phyloP scores from a whole-genome alignment of 2,113 vertebrate genomes.

The Symphodus melops region DNA sequence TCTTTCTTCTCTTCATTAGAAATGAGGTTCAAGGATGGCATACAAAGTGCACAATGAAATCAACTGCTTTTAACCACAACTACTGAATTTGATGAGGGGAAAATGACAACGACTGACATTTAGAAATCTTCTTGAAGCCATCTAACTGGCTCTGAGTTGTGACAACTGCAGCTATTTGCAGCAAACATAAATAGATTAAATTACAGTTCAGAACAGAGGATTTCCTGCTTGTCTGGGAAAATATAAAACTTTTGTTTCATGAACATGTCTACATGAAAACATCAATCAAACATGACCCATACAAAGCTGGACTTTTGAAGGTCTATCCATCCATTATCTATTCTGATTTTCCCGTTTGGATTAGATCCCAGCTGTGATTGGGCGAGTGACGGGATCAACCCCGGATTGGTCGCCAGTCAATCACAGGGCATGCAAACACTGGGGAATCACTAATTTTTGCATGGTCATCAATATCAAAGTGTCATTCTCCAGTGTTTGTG shows the following conservation, averaged over 20 bases:
- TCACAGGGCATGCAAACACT: too few relatives aligned
- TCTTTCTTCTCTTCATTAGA: constrained; percentile 12
- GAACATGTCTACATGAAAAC: neutral
- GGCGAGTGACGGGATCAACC: too few relatives aligned
- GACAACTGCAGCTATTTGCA: constrained; percentile 1
- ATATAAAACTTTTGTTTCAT: neutral
- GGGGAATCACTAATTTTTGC: neutral
- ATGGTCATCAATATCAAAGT: too few relatives aligned
- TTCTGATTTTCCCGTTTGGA: too few relatives aligned
- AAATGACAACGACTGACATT: constrained; percentile 45
- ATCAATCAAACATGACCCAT: neutral
- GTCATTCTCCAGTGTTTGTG: too few relatives aligned
- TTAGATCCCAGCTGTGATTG: too few relatives aligned
- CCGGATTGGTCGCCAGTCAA: too few relatives aligned
- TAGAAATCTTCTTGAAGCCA: constrained; percentile 11
- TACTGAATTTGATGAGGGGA: neutral
- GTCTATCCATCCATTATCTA: neutral
- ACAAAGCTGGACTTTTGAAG: neutral
- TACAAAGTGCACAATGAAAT: too few relatives aligned
- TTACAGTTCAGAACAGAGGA: neutral
- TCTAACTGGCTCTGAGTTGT: constrained; percentile 19
- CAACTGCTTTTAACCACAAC: too few relatives aligned
- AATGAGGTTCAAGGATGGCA: constrained; percentile 1
- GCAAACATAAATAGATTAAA: neutral
- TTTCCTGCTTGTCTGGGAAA: neutral